Base-by-base conservation (phyloP, 2,888 invertebrate genomes). In the Maniola hyperantus region DNA sequence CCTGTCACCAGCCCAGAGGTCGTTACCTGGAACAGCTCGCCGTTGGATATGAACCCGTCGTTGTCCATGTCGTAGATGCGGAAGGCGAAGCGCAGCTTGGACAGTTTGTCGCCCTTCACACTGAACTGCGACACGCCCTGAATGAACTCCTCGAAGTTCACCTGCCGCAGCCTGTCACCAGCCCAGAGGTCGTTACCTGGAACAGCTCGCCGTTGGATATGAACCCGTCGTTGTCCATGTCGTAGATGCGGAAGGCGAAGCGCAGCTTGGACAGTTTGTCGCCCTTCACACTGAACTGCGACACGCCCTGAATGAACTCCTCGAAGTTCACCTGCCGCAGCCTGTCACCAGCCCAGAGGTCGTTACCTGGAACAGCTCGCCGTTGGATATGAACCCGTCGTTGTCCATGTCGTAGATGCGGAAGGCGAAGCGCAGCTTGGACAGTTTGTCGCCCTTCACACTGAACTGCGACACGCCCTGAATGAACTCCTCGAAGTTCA, bases 51-150 rank as follows among this genome's bases (percentile, higher is more conserved):
- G 93, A 96, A 99, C 42, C 99, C 99, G 93, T 99, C 99, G 87
- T 99, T 99, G 93, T 99, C 99, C 99, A 99, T 99, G 91, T 99
- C 99, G 91, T 99, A 99, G 91, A 99, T 99, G 88, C 99, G 96
- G 94, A 99, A 99, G 60, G 99, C 99, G 93, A 99, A 99, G 84
- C 98, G 95, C 83, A 99, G 93, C 93, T 99, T 99, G 76, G 99
- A 99, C 86, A 99, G 95, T 92, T 99, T 99, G 93, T 99, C 99
- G 64, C 99, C 99, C 93, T 99, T 99, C 73, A 99, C 99, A 92
- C 99, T 99, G 94, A 99, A 99, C 92, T 99, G 99, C 74, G 99
- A 99, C 75, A 99, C 99, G 69, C 99, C 99, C 93, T 99, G 99
- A 83, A 99, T 99, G 91, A 99, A 99, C 94, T 99, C 99, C 95